Conservation (phyloP, 2,113 vertebrate species). For the Eidolon helvum region DNA sequence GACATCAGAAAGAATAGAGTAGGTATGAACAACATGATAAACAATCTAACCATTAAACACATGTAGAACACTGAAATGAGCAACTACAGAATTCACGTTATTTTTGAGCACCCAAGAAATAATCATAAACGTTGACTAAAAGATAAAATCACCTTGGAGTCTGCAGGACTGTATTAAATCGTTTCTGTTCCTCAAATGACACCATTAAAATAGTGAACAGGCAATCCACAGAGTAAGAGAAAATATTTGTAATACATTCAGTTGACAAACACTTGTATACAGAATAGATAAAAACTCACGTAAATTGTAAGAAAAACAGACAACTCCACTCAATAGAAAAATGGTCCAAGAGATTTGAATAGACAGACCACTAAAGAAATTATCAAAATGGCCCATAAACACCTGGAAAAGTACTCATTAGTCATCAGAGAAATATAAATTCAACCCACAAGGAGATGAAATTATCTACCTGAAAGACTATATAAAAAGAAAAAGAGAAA, state of each 20-base stretch:
- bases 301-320: neutral
- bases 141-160: neutral
- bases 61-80: neutral
- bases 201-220: neutral
- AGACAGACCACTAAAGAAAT: neutral
- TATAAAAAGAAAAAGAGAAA: neutral
- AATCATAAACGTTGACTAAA: neutral
- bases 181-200: neutral
- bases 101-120: neutral
- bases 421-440: neutral
- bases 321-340: neutral
- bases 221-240: neutral
- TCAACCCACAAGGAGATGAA: neutral
- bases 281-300: neutral
- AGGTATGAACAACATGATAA: neutral
- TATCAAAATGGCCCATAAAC: neutral
- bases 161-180: neutral
- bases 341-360: neutral
- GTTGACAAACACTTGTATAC: neutral
- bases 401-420: neutral
- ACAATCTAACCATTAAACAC: neutral
- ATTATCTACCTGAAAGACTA: neutral
- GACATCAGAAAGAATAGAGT: neutral
- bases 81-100: neutral
- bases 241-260: neutral